These are phyloP conservation scores for Stenchaetothrips biformis DNA, from an alignment of 2,888 invertebrate genomes.

Conservation along the genomic window DNA sequence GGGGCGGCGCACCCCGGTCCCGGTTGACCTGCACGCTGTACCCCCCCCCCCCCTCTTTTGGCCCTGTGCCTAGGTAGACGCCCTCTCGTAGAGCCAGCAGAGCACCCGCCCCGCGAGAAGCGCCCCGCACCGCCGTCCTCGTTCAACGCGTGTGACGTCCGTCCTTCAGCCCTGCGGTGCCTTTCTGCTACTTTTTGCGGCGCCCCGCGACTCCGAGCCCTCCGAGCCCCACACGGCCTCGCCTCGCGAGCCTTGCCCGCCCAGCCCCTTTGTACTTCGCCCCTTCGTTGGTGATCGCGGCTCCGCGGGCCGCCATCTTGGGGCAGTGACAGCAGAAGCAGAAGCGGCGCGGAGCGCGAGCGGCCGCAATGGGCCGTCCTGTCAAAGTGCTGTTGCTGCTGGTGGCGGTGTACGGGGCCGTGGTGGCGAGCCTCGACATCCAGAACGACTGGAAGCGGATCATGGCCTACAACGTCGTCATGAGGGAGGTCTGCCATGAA, in stretches of 20 bases:
- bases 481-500: not conserved
- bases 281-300: not conserved
- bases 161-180: not conserved
- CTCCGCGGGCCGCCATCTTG: not conserved
- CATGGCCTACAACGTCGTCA: not conserved
- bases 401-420: not conserved
- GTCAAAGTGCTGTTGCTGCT: not conserved
- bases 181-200: not conserved
- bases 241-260: not conserved
- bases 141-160: too few species aligned
- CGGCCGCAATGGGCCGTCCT: not conserved
- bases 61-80: too few species aligned
- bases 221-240: not conserved
- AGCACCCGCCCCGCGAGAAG: not conserved
- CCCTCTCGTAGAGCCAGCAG: not conserved
- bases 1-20: too few species aligned
- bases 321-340: not conserved
- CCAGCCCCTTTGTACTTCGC: not conserved
- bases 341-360: not conserved
- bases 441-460: not conserved
- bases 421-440: not conserved
- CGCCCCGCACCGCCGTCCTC: not conserved
- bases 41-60: too few species aligned
- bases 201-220: not conserved
- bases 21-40: too few species aligned